A percentile compares a stretch with the other conserved stretches of the same genome.
phyloP scores from a whole-genome alignment of 2,888 invertebrate genomes.

The Volucella inflata region DNA sequence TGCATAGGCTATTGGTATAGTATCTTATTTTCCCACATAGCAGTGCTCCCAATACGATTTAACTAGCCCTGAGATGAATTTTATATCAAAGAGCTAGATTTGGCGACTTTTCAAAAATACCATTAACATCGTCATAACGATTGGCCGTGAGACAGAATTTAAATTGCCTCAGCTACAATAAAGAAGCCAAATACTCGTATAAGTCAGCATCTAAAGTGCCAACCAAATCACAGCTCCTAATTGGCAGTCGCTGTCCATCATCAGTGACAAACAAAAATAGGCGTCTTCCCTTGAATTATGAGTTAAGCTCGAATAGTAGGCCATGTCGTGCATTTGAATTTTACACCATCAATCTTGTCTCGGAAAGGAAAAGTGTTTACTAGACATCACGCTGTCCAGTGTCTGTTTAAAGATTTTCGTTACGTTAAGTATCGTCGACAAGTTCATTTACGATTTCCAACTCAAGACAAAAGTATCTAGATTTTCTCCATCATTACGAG shows the following conservation, averaged over 20 bases:
- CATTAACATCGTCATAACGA: too few species aligned
- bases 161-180: too few species aligned
- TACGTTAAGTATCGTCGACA: conserved; percentile 9
- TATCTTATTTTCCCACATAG: too few species aligned
- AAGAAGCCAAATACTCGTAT: too few species aligned
- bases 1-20: too few species aligned
- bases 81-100: too few species aligned
- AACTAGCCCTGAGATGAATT: too few species aligned
- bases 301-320: not conserved
- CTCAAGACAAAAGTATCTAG: conserved; percentile 23
- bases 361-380: conserved; percentile 53
- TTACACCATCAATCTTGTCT: not conserved
- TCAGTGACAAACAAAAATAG: not conserved
- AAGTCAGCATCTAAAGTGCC: too few species aligned
- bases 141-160: too few species aligned
- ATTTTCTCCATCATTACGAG: conserved; percentile 39
- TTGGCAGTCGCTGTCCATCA: not conserved
- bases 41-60: too few species aligned
- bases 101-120: too few species aligned
- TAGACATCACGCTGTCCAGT: conserved; percentile 6
- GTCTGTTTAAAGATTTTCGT: conserved; percentile 15
- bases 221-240: too few species aligned
- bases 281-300: conserved; percentile 46
- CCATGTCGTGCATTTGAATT: conserved; percentile 46
- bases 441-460: conserved; percentile 57